A percentile compares a stretch with the other conserved stretches of the same genome.
Evolutionary conservation across 35 echinoderm and acorn worm genomes (phyloP).

Genomic region (Eucidaris tribuloides): DNA sequence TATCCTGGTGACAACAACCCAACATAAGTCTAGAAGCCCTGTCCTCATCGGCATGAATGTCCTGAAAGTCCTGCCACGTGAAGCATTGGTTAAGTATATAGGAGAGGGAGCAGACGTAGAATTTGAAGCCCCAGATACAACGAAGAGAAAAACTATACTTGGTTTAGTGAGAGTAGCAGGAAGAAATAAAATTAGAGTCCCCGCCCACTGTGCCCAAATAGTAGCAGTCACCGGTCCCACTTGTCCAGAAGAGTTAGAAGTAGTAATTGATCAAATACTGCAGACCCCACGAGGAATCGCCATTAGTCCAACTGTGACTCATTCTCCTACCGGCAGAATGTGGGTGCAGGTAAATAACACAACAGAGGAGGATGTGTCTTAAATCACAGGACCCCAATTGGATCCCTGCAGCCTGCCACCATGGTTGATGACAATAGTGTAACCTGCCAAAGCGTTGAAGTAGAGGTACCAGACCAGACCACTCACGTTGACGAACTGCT

Average conservation of each 20-base stretch:
- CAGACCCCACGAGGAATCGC: background rate
- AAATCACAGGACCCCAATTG: constrained; percentile 9
- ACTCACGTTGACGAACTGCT: background rate
- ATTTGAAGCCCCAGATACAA: too few relatives aligned
- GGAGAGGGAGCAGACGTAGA: too few relatives aligned
- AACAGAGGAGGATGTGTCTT: background rate
- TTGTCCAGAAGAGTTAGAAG: background rate
- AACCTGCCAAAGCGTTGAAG: background rate
- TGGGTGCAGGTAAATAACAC: background rate
- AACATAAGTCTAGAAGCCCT: background rate
- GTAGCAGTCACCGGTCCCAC: constrained; percentile 10
- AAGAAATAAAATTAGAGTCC: constrained; percentile 3
- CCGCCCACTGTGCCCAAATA: background rate
- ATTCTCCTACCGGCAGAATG: background rate
- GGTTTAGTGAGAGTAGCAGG: constrained; percentile 14
- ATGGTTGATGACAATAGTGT: constrained; percentile 28
- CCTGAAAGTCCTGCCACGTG: background rate
- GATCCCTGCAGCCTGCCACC: background rate
- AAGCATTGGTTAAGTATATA: background rate
- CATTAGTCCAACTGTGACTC: background rate
- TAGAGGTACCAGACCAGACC: background rate
- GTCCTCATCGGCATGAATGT: constrained; percentile 19
- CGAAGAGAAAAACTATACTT: background rate
- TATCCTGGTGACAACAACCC: background rate
- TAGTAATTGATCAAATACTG: background rate